Evolutionary conservation across 2,797 vertebrate genomes (phyloP), one percentile per base, ranked within the genome.

Genomic region (Loris lydekkerianus): DNA sequence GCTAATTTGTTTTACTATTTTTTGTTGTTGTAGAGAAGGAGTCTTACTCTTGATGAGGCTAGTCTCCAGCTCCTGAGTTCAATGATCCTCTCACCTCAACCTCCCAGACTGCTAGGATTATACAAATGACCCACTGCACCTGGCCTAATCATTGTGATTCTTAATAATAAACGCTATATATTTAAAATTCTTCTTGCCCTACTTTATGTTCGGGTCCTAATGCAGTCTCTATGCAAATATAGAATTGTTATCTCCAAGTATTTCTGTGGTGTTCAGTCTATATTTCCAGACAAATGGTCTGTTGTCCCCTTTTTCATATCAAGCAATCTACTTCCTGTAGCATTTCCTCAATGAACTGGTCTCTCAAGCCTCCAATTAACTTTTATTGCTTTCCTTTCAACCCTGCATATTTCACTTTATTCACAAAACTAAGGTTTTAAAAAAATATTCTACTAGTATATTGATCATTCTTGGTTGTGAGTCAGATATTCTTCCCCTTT

Each of bases 361-460:
- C 87, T 93, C 65, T 75, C 56, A 46, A 93, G 15, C 40, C n/a
- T 86, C 37, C 72, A 77, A 7, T 17, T 60, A 84, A 29, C 29
- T 87, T 93, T 72, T 56, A 40, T 40, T 49, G 67, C 40, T 84
- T 78, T 87, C 21, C 10, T 75, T 91, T 83, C 72, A 83, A 23
- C 10, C 43, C 23, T 84, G 4, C 34, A 31, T 53, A 31, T 86
- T 89, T 81, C 27, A 91, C 18, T 72, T 91, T 77, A 86, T 8
- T 21, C 58, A 78, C 13, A 65, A 63, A 70, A 86, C 3, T 72
- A 82, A 83, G 10, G 46, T 46, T 46, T 46, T 10, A 46, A 46
- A 40, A 34, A 92, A 53, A 53, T 67, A 96, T 37, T 69, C 69
- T 82, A 69, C 78, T n/a, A 53, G 31, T n/a, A 20, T 49, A 11